phyloP scores from a whole-genome alignment of 2,888 invertebrate species.

The Tuberolachnus salignus region DNA sequence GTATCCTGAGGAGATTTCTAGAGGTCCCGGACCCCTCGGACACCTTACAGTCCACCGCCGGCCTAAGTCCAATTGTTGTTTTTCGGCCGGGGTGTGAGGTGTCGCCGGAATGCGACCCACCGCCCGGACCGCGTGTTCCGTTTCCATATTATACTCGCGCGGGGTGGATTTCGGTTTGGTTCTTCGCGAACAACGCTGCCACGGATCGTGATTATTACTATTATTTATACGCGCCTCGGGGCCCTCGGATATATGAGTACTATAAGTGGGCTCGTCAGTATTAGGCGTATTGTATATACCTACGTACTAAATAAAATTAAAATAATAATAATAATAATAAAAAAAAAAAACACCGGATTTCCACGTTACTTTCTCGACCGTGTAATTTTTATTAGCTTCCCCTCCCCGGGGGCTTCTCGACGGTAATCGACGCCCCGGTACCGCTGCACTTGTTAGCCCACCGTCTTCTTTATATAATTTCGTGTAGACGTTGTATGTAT shows the following conservation, averaged over 20 bases:
- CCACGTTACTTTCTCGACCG: constrained; percentile 56
- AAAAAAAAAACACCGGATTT: constrained; percentile 54
- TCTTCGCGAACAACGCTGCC: constrained; percentile 41
- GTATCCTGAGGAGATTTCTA: no score
- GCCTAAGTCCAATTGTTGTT: no score
- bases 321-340: constrained; percentile 35
- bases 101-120: constrained; percentile 42
- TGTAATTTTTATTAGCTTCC: constrained; percentile 56
- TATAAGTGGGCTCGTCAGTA: constrained; percentile 48
- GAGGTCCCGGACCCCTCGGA: no score
- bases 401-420: constrained; percentile 48
- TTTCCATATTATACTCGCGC: background rate
- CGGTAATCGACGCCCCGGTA: background rate
- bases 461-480: constrained; percentile 43
- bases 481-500: background rate
- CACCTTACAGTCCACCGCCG: no score
- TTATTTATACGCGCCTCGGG: constrained; percentile 20
- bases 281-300: no score
- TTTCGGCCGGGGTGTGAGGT: no score
- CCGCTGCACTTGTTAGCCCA: background rate
- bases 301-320: constrained; percentile 46
- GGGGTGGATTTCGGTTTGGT: constrained; percentile 48
- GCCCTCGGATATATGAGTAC: constrained; percentile 24
- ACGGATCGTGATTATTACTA: constrained; percentile 31
- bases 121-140: background rate